These are phyloP conservation scores for Leuciscus waleckii DNA, from an alignment of 2,797 vertebrate species.

Conservation along the genomic window DNA sequence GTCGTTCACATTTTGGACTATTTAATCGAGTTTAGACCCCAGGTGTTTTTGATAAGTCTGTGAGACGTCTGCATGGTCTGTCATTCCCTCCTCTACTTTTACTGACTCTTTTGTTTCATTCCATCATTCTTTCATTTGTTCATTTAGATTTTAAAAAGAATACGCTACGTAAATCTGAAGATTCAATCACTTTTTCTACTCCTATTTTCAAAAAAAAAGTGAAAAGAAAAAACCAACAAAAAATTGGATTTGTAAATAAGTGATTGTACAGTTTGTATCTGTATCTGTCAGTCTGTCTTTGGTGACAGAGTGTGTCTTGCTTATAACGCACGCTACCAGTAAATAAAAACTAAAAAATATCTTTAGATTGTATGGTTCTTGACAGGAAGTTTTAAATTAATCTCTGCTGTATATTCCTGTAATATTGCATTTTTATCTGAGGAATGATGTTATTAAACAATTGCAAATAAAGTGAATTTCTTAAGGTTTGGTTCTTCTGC, in stretches of 20 bases:
- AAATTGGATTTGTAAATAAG: slow-evolving; percentile 91
- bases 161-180: slow-evolving; percentile 81
- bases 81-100: slow-evolving; percentile 59
- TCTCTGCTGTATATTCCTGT: slow-evolving; percentile 99
- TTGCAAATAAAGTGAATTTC: slow-evolving; percentile 98
- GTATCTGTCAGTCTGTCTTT: slow-evolving; percentile 90
- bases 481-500: slow-evolving; percentile 68
- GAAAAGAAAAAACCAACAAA: slow-evolving; percentile 77
- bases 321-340: slow-evolving; percentile 93
- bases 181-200: slow-evolving; percentile 87
- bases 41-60: slow-evolving; percentile 70
- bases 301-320: slow-evolving; percentile 93
- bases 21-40: slow-evolving; percentile 56
- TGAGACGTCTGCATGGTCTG: slow-evolving; percentile 71
- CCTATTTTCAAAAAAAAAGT: slow-evolving; percentile 81
- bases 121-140: slow-evolving; percentile 70
- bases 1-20: slow-evolving; percentile 33
- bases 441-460: slow-evolving; percentile 99
- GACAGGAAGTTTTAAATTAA: slow-evolving; percentile 93
- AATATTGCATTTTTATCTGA: slow-evolving; percentile 99
- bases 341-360: slow-evolving; percentile 81
- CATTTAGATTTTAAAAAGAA: slow-evolving; percentile 82
- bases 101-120: slow-evolving; percentile 58
- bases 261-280: slow-evolving; percentile 96
- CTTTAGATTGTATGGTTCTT: slow-evolving; percentile 88